Base-by-base conservation (phyloP, 2,113 vertebrate genomes). In the Amblyopsis rosae region DNA sequence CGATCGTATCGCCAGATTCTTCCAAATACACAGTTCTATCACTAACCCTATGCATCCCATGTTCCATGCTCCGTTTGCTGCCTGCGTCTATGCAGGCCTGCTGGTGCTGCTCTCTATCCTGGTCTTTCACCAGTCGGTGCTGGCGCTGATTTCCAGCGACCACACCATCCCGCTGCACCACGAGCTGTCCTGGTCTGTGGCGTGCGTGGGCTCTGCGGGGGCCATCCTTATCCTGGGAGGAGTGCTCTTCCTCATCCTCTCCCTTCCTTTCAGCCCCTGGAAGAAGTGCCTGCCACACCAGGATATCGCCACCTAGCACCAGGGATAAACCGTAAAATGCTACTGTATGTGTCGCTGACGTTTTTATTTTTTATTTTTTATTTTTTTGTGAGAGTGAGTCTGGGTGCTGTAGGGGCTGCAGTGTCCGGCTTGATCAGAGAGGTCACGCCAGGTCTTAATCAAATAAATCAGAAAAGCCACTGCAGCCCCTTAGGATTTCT, bases 131-230 rank as follows among this genome's bases (percentile, higher is more conserved):
- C 94, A 94, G 70, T 95, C 95, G 0, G 92, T 96, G 3, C 61
- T 82, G 49, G 92, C 89, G 12, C 77, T 96, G 16, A 72, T 96
- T 71, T 85, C 84, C 78, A 93, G 88, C 1, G 90, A 93, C 59
- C 82, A 88, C 80, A 82, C 88, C 0, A 73, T 94, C 49, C 91
- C 92, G 0, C 88, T 96, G 49, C 81, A 93, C 70, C 93, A 95
- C 0, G 92, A 95, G 59, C 92, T 95, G 63, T 94, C 95, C 67
- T 96, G 95, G 95, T 96, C 95, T 0, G 90, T 95, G 81, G 91
- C 91, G 62, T 96, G 95, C 3, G 90, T 92, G 0, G 89, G 92
- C 58, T 90, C 90, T 0, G 94, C 95, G 0, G 92, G 92, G 60
- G 87, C 87, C 12, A 60, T 95, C 59, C 92, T 96, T 49, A 91